Evolutionary conservation across 2,888 invertebrate species (phyloP).

Genomic region (Uropetala carovei): DNA sequence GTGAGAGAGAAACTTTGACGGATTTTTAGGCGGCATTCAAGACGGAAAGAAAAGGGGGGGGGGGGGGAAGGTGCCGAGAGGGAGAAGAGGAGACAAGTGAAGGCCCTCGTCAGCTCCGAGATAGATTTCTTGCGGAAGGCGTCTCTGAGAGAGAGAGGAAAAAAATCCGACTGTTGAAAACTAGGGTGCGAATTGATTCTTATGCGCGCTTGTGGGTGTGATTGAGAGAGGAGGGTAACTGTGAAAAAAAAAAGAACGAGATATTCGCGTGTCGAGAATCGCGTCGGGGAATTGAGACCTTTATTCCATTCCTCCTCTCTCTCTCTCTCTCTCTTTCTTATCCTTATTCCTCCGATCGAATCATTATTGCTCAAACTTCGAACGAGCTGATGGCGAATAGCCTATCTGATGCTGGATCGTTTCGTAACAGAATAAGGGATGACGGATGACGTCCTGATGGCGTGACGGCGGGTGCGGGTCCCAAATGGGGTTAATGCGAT

Average conservation of each 20-base stretch:
- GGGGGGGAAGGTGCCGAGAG: no score
- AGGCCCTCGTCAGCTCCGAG: neutral
- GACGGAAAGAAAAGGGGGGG: neutral
- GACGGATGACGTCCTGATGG: neutral
- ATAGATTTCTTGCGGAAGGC: neutral
- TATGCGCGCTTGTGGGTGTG: neutral
- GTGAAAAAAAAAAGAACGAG: neutral
- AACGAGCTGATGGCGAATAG: neutral
- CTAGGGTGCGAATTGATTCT: neutral
- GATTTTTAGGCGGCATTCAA: constrained; percentile 32
- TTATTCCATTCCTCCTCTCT: neutral
- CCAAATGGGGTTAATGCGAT: neutral
- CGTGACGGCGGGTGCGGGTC: constrained; percentile 16
- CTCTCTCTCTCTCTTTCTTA: no score
- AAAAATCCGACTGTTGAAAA: neutral
- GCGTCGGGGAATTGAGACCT: neutral
- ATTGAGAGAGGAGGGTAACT: neutral
- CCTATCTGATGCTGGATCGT: neutral
- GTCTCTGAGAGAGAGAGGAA: neutral
- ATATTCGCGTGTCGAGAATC: neutral
- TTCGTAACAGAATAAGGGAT: neutral
- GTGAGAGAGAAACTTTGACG: neutral
- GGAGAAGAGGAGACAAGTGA: neutral
- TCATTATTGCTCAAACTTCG: neutral
- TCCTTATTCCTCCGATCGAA: no score